These are phyloP conservation scores for Anastrepha obliqua DNA, from an alignment of 1,140 invertebrate genomes.

Conservation along the genomic window DNA sequence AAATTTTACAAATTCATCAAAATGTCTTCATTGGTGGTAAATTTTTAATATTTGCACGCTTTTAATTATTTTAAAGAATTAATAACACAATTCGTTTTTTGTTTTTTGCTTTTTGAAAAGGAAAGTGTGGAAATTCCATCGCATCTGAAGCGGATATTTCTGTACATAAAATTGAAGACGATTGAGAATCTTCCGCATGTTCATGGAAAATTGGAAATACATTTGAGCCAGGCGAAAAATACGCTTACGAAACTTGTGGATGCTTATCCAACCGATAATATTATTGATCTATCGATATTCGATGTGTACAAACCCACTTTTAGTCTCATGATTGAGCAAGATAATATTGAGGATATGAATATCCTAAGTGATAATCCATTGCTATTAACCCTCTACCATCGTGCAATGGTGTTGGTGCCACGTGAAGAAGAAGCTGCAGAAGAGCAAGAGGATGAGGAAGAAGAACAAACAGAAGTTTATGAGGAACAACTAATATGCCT, in stretches of 20 bases:
- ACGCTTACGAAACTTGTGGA: conserved; percentile 66
- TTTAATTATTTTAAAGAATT: background rate
- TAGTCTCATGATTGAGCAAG: conserved; percentile 64
- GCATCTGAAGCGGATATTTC: conserved; percentile 61
- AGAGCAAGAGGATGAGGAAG: background rate
- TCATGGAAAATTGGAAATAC: conserved; percentile 63
- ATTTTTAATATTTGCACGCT: background rate
- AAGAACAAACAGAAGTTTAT: conserved; percentile 31
- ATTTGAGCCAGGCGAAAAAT: conserved; percentile 64
- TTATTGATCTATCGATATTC: conserved; percentile 65
- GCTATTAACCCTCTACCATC: conserved; percentile 64
- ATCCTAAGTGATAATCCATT: conserved; percentile 66
- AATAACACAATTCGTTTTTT: background rate
- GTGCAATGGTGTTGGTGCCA: conserved; percentile 60
- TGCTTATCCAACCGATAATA: conserved; percentile 65
- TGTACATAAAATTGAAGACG: conserved; percentile 66
- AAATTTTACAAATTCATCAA: background rate
- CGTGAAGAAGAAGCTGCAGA: too few species aligned
- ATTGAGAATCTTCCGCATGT: conserved; percentile 60
- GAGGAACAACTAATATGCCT: conserved; percentile 62
- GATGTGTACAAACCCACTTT: conserved; percentile 61
- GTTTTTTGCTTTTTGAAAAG: background rate
- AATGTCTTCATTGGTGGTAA: background rate
- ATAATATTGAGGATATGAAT: conserved; percentile 67
- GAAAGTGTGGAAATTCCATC: background rate